Evolutionary conservation across 2,888 invertebrate genomes (phyloP).

Genomic region (Lasioglossum leucozonium): DNA sequence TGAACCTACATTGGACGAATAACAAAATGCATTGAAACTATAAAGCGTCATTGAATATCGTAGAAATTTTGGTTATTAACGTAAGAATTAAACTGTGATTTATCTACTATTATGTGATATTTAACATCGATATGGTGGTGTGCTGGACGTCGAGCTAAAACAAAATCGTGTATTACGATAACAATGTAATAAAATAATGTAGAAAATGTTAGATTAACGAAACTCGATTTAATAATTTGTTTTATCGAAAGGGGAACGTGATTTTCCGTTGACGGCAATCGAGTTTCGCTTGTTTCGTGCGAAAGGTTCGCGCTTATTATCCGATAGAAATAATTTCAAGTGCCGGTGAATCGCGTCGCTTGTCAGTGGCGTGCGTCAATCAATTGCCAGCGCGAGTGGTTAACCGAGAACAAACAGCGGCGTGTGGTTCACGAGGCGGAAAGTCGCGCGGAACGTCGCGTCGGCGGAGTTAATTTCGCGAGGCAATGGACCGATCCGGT

Average conservation of each 20-base stretch:
- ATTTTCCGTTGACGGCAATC: neutral
- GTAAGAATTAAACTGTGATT: too few species aligned
- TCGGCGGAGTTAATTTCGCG: constrained; percentile 58
- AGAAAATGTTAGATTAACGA: neutral
- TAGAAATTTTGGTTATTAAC: too few species aligned
- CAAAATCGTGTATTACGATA: too few species aligned
- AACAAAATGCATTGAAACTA: too few species aligned
- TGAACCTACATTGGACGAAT: too few species aligned
- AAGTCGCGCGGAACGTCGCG: constrained; percentile 42
- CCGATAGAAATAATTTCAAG: neutral
- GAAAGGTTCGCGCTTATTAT: neutral
- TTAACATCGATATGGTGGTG: too few species aligned
- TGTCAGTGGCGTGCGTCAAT: constrained; percentile 9
- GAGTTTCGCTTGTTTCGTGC: neutral
- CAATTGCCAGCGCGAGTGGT: constrained; percentile 9
- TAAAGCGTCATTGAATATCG: too few species aligned
- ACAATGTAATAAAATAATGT: neutral
- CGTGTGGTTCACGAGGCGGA: constrained; percentile 40
- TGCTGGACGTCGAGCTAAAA: too few species aligned
- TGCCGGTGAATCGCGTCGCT: neutral
- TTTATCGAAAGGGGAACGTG: neutral
- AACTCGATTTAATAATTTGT: neutral
- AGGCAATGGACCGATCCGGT: constrained; percentile 40
- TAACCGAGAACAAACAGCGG: constrained; percentile 38
- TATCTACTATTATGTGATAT: too few species aligned